Conservation (phyloP, 2,888 invertebrate genomes). For the Mayetiola destructor region DNA sequence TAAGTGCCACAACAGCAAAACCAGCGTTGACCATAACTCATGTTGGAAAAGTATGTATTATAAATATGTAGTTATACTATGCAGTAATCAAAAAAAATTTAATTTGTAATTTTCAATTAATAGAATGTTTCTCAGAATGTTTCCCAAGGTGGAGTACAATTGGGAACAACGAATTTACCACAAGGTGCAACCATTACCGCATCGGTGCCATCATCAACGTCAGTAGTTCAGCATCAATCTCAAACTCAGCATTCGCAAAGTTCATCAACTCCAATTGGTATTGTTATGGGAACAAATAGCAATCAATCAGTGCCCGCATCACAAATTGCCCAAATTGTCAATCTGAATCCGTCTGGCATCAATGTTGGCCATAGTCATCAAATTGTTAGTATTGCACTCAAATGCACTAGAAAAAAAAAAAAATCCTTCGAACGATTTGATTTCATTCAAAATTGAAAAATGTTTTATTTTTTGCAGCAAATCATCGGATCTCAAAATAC, state of each 20-base stretch:
- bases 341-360: conserved; percentile 21
- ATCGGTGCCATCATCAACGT: conserved; percentile 17
- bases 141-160: neutral
- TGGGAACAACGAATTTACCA: conserved; percentile 9
- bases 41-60: conserved; percentile 13
- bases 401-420: neutral
- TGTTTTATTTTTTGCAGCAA: conserved; percentile 1
- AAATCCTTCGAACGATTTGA: neutral
- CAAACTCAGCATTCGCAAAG: conserved; percentile 18
- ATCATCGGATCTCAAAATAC: conserved; percentile 19
- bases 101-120: neutral
- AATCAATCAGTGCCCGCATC: conserved; percentile 4
- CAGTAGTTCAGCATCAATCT: conserved; percentile 18
- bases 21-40: conserved; percentile 33
- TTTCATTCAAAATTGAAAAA: neutral
- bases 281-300: conserved; percentile 18
- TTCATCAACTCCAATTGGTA: conserved; percentile 18
- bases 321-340: conserved; percentile 7
- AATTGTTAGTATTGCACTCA: conserved; percentile 17
- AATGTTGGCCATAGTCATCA: conserved; percentile 22
- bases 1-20: conserved; percentile 28
- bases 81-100: neutral
- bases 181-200: conserved; percentile 13
- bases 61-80: neutral
- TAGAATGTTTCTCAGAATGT: neutral